These are phyloP conservation scores for Anas acuta DNA, from an alignment of 2,797 vertebrate genomes.

Conservation along the genomic window DNA sequence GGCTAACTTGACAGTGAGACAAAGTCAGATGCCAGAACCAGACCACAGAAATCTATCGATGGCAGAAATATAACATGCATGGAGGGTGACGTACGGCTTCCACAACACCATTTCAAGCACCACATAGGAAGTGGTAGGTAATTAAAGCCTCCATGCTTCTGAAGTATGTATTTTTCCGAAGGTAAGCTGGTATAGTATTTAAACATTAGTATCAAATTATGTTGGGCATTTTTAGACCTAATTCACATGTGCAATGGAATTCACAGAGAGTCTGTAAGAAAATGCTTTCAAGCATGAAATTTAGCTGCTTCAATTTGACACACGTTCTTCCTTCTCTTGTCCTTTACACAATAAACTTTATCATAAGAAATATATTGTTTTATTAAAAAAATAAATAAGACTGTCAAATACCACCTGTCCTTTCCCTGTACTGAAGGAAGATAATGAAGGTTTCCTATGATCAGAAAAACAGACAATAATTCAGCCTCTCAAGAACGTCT, in stretches of 20 bases:
- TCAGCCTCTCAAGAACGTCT: background rate
- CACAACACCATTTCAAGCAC: rapidly evolving
- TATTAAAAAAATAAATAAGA: background rate
- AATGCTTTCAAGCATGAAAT: background rate
- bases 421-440: background rate
- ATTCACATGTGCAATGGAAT: background rate
- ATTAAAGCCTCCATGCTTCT: background rate
- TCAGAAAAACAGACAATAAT: background rate
- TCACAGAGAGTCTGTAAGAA: background rate
- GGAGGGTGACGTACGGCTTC: background rate
- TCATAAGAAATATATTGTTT: background rate
- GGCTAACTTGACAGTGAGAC: background rate
- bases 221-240: background rate
- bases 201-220: background rate
- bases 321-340: background rate
- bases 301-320: background rate
- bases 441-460: background rate
- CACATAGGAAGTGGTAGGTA: background rate
- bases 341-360: background rate
- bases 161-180: background rate
- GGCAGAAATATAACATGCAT: background rate
- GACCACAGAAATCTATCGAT: background rate
- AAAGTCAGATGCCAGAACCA: background rate
- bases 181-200: background rate
- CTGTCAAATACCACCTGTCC: background rate